A percentile compares a stretch with the other conserved stretches of the same genome.
phyloP scores from a whole-genome alignment of 2,888 invertebrate genomes.

The Terebella lapidaria region DNA sequence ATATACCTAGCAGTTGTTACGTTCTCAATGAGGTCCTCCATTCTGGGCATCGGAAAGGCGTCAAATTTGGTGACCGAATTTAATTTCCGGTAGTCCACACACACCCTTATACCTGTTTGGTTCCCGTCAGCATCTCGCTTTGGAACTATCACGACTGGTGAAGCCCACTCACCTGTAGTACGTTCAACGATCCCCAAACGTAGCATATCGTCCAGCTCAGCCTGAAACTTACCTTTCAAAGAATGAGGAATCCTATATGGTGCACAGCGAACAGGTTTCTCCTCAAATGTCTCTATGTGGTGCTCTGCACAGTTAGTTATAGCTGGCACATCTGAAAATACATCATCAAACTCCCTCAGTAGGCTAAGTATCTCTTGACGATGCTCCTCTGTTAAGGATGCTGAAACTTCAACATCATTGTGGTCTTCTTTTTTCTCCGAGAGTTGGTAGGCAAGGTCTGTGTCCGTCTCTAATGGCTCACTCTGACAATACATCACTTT shows the following conservation, averaged over 20 bases:
- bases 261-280: neutral
- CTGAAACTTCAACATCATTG: neutral
- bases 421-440: neutral
- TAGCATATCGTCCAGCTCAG: neutral
- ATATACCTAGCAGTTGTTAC: neutral
- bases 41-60: neutral
- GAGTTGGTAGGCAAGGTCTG: neutral
- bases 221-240: neutral
- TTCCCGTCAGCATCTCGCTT: neutral
- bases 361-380: neutral
- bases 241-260: neutral
- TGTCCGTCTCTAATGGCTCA: too few relatives aligned
- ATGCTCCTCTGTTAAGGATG: neutral
- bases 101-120: neutral
- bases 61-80: neutral
- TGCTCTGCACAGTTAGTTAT: neutral
- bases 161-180: neutral
- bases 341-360: neutral
- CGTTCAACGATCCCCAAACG: neutral
- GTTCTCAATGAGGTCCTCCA: constrained; percentile 1
- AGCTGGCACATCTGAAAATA: neutral
- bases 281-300: neutral
- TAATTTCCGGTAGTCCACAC: neutral
- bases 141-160: neutral
- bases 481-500: neutral